These are phyloP conservation scores for Leptosomus discolor DNA, from an alignment of 2,113 vertebrate species.

Conservation along the genomic window DNA sequence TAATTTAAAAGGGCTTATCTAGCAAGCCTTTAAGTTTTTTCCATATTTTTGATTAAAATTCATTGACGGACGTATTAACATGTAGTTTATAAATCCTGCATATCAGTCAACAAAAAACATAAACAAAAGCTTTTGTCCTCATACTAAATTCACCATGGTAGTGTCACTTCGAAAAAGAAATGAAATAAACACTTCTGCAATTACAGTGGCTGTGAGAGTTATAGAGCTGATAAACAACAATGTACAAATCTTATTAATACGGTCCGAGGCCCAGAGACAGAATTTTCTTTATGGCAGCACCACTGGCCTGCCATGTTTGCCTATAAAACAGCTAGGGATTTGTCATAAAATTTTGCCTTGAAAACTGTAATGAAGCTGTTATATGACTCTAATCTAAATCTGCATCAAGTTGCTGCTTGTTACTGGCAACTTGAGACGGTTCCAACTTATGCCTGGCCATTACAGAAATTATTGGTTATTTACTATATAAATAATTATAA, in stretches of 20 bases:
- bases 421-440: not conserved
- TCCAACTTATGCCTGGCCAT: not conserved
- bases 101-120: not conserved
- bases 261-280: not conserved
- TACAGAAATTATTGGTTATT: not conserved
- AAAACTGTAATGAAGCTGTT: not conserved
- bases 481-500: not conserved
- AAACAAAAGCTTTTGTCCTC: not conserved
- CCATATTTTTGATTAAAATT: not conserved
- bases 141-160: not conserved
- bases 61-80: not conserved
- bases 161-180: not conserved
- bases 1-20: not conserved
- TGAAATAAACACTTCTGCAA: not conserved
- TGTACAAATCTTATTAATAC: not conserved
- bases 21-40: not conserved
- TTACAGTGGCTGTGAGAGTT: not conserved
- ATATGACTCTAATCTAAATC: not conserved
- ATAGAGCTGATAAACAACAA: not conserved
- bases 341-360: not conserved
- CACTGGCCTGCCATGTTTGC: not conserved
- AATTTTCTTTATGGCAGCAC: not conserved
- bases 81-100: not conserved
- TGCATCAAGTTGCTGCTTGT: not conserved
- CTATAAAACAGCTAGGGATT: not conserved